Percentiles rank a stretch among this genome's conserved stretches.
phyloP scores from a whole-genome alignment of 1,140 invertebrate genomes.

The Pararge aegeria region DNA sequence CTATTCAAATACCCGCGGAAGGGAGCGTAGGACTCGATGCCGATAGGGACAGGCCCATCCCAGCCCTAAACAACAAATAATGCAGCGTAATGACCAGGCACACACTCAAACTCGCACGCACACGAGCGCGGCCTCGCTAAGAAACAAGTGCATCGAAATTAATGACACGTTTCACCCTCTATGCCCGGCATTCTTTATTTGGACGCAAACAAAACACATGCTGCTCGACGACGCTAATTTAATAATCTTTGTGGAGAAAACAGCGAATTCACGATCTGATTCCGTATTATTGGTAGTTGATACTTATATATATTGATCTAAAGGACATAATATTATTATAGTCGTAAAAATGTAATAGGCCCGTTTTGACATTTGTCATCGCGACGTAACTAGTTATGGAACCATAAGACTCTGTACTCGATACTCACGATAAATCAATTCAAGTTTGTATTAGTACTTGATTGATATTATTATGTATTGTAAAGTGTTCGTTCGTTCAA shows the following conservation, averaged over 20 bases:
- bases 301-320: neutral
- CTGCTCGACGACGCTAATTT: conserved; percentile 15
- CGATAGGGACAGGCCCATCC: conserved; percentile 64
- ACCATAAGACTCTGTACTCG: no score
- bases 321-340: no score
- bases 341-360: no score
- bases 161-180: conserved; percentile 62
- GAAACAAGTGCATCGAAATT: conserved; percentile 69
- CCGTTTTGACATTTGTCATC: no score
- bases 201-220: conserved; percentile 24
- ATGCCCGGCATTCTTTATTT: conserved; percentile 31
- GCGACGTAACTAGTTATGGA: no score
- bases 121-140: conserved; percentile 32
- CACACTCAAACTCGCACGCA: conserved; percentile 40
- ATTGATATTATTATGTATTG: no score
- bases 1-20: conserved; percentile 72
- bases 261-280: neutral
- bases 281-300: neutral
- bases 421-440: no score
- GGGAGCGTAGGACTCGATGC: conserved; percentile 62
- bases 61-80: conserved; percentile 71
- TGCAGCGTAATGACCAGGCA: conserved; percentile 64
- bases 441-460: no score
- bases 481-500: no score
- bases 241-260: neutral